Conservation (phyloP, 2,113 vertebrate genomes). For the Xiphophorus couchianus region DNA sequence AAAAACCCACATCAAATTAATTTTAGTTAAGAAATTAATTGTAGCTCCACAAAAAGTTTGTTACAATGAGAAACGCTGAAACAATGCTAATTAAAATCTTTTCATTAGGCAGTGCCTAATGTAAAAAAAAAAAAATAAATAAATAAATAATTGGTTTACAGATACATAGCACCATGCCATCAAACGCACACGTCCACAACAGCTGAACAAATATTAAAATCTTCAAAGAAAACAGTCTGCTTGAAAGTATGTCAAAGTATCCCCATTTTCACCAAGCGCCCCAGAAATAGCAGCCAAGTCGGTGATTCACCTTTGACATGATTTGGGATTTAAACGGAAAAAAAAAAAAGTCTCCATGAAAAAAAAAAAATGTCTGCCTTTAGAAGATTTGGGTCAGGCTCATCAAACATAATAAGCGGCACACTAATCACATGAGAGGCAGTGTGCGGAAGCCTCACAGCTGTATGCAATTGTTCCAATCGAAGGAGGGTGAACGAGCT, state of each 20-base stretch:
- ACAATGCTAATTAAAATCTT: constrained; percentile 50
- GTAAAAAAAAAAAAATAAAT: constrained; percentile 19
- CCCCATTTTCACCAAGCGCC: constrained; percentile 30
- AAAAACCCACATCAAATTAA: constrained; percentile 16
- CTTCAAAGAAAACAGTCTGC: constrained; percentile 1
- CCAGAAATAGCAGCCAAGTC: constrained; percentile 60
- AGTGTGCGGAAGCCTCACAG: constrained; percentile 59
- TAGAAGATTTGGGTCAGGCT: constrained; percentile 77
- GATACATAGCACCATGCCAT: constrained; percentile 5
- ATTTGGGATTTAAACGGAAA: constrained; percentile 67
- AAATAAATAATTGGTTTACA: constrained; percentile 19
- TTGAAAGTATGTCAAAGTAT: not conserved
- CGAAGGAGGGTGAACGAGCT: constrained; percentile 48
- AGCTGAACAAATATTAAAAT: constrained; percentile 26
- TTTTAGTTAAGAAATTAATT: constrained; percentile 1
- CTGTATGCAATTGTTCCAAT: constrained; percentile 59
- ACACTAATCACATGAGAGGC: constrained; percentile 70
- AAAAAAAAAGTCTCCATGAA: constrained; percentile 53
- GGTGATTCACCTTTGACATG: constrained; percentile 68
- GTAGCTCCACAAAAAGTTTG: constrained; percentile 24
- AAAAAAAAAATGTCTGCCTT: constrained; percentile 51
- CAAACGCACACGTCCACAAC: constrained; percentile 24
- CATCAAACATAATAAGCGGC: constrained; percentile 75
- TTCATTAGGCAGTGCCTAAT: constrained; percentile 40
- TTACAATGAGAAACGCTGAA: constrained; percentile 39